A percentile compares a stretch with the other conserved stretches of the same genome.
Conservation (phyloP, 2,113 vertebrate genomes). For the Strix uralensis region DNA sequence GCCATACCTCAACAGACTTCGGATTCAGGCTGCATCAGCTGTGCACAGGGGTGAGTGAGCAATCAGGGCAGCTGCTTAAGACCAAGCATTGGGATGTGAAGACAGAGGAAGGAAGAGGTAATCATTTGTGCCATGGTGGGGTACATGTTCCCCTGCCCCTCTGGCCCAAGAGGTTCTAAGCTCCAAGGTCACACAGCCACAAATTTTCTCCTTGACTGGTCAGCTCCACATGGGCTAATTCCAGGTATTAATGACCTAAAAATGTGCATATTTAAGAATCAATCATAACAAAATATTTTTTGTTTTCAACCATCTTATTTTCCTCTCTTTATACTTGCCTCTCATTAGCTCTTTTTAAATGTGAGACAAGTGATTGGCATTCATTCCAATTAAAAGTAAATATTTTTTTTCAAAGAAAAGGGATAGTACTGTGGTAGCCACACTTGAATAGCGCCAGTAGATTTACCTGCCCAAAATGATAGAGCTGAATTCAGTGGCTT, state of each 20-base stretch:
- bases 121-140: background rate
- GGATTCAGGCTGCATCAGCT: background rate
- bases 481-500: background rate
- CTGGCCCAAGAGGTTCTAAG: background rate
- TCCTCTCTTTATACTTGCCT: background rate
- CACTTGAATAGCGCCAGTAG: background rate
- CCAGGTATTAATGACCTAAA: background rate
- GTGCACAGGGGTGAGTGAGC: background rate
- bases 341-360: background rate
- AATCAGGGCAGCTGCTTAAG: background rate
- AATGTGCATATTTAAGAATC: background rate
- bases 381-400: conserved; percentile 44
- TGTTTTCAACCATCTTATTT: background rate
- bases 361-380: background rate
- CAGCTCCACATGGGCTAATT: background rate
- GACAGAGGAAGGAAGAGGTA: background rate
- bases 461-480: background rate
- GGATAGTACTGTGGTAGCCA: background rate
- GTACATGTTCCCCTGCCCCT: background rate
- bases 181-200: background rate
- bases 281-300: background rate
- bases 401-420: background rate
- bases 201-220: background rate
- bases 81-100: background rate
- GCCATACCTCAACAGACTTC: background rate